phyloP scores from a whole-genome alignment of 2,113 vertebrate species.

The Phalacrocorax carbo region DNA sequence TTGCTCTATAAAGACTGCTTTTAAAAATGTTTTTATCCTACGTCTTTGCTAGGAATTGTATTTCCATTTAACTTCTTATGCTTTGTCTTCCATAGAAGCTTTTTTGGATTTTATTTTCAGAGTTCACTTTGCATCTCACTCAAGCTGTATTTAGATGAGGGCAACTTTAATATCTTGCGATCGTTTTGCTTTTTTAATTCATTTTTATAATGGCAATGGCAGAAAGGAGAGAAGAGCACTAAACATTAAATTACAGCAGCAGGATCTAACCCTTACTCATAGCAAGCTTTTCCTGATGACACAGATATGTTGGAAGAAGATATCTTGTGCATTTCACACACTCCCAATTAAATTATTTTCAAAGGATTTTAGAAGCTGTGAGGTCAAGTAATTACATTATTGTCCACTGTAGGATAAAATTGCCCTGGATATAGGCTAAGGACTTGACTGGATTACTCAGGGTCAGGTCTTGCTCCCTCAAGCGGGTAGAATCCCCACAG shows the following conservation, averaged over 20 bases:
- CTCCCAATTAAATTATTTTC: neutral
- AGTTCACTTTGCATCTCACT: neutral
- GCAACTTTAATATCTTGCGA: conserved; percentile 52
- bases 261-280: neutral
- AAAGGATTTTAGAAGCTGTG: neutral
- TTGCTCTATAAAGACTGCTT: neutral
- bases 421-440: neutral
- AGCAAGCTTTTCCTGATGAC: neutral
- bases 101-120: conserved; percentile 58
- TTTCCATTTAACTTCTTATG: conserved; percentile 23
- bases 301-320: neutral
- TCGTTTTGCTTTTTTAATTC: conserved; percentile 44
- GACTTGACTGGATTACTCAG: neutral
- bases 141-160: conserved; percentile 20
- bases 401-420: neutral
- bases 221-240: conserved; percentile 9
- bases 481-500: neutral
- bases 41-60: conserved; percentile 32
- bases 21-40: conserved; percentile 5
- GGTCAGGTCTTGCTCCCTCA: neutral
- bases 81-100: neutral
- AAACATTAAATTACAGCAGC: neutral
- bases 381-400: neutral
- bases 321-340: neutral
- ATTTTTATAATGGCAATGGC: conserved; percentile 30